phyloP scores from a whole-genome alignment of 2,797 vertebrate genomes.

The Phrynocephalus vlangalii region DNA sequence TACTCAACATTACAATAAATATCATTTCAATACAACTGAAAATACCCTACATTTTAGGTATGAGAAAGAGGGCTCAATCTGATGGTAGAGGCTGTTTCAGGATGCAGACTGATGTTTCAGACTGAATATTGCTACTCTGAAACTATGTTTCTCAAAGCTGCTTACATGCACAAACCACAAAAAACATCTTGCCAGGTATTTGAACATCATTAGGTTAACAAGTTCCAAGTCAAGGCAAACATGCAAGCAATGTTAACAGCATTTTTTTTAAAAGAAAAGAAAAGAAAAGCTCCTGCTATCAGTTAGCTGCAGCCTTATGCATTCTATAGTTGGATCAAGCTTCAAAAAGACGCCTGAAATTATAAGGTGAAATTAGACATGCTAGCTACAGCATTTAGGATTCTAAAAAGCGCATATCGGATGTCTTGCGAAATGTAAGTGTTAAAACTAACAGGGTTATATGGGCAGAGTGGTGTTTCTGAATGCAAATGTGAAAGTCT shows the following conservation, averaged over 20 bases:
- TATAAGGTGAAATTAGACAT: background rate
- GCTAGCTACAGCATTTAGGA: background rate
- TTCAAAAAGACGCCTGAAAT: background rate
- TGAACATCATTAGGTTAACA: background rate
- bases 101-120: constrained; percentile 7
- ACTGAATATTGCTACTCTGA: background rate
- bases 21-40: background rate
- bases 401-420: background rate
- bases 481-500: background rate
- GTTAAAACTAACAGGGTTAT: background rate
- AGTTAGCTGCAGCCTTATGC: background rate
- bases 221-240: background rate
- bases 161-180: background rate
- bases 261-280: background rate
- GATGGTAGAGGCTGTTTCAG: constrained; percentile 5
- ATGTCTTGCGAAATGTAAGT: background rate
- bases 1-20: background rate
- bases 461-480: background rate
- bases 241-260: background rate
- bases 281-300: background rate
- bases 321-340: background rate
- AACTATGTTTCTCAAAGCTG: background rate
- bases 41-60: background rate
- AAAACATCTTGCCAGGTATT: background rate
- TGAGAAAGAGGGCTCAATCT: background rate